phyloP scores from a whole-genome alignment of 2,888 invertebrate genomes.

The Andrena bicolor region DNA sequence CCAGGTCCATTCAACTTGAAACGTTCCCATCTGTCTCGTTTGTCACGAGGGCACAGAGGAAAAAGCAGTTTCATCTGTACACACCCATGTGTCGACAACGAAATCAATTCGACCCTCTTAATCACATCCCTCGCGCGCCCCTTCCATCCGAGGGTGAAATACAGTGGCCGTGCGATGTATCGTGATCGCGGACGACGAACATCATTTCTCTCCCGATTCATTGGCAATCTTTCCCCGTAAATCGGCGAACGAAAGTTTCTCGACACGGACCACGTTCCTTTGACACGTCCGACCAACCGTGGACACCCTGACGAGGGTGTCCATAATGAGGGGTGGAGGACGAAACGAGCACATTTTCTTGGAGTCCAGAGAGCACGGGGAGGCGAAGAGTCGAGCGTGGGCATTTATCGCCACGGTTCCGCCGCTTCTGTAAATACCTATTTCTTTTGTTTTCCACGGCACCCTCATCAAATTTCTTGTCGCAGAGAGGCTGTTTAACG shows the following conservation, averaged over 20 bases:
- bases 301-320: slow-evolving; percentile 38
- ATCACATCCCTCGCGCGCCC: neutral
- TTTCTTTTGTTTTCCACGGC: slow-evolving; percentile 64
- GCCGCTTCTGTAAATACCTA: slow-evolving; percentile 51
- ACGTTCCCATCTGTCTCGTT: slow-evolving; percentile 5
- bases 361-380: neutral
- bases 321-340: slow-evolving; percentile 49
- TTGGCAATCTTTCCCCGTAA: slow-evolving; percentile 35
- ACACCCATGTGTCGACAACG: slow-evolving; percentile 12
- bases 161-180: neutral
- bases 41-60: neutral
- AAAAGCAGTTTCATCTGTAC: neutral
- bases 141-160: neutral
- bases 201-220: slow-evolving; percentile 38
- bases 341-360: slow-evolving; percentile 62
- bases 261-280: slow-evolving; percentile 26
- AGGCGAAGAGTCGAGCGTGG: slow-evolving; percentile 21
- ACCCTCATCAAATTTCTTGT: slow-evolving; percentile 76
- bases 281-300: slow-evolving; percentile 40
- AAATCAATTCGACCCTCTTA: slow-evolving; percentile 44
- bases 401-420: slow-evolving; percentile 63
- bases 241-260: slow-evolving; percentile 27
- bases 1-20: slow-evolving; percentile 1
- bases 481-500: slow-evolving; percentile 59
- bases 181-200: slow-evolving; percentile 19